phyloP scores from a whole-genome alignment of 2,888 invertebrate genomes.

The Stegana nigrithorax region DNA sequence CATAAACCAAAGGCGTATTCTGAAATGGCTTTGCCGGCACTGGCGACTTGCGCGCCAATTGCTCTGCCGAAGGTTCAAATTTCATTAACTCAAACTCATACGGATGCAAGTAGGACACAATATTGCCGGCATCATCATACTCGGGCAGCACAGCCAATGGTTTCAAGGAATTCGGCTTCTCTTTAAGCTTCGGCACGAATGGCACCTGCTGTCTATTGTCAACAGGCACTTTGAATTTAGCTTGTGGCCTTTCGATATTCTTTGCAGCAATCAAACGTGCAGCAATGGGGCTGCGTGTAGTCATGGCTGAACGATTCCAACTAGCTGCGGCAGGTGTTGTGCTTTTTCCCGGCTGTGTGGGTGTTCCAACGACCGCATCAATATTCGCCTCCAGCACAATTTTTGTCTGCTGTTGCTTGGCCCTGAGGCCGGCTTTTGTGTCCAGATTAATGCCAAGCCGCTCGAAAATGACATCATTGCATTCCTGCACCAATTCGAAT shows the following conservation, averaged over 20 bases:
- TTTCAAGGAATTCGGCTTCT: slow-evolving; percentile 89
- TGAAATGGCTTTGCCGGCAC: slow-evolving; percentile 70
- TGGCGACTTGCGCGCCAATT: slow-evolving; percentile 70
- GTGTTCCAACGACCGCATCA: slow-evolving; percentile 29
- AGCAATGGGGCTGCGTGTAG: slow-evolving; percentile 38
- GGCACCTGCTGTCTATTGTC: slow-evolving; percentile 81
- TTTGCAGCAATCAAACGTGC: slow-evolving; percentile 75
- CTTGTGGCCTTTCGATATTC: slow-evolving; percentile 84
- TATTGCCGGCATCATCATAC: slow-evolving; percentile 74
- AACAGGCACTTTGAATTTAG: slow-evolving; percentile 84
- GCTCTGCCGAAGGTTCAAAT: slow-evolving; percentile 73
- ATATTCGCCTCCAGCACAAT: slow-evolving; percentile 69
- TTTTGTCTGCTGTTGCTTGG: slow-evolving; percentile 68
- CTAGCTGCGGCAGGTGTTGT: slow-evolving; percentile 69
- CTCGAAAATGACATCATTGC: slow-evolving; percentile 86
- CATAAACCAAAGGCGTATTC: slow-evolving; percentile 76
- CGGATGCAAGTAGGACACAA: slow-evolving; percentile 84
- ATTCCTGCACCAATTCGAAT: slow-evolving; percentile 82
- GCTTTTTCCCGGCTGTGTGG: slow-evolving; percentile 16
- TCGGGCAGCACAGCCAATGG: slow-evolving; percentile 82
- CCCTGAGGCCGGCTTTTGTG: slow-evolving; percentile 72
- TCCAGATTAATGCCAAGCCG: slow-evolving; percentile 81
- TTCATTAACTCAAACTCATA: slow-evolving; percentile 86
- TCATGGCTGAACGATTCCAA: slow-evolving; percentile 70
- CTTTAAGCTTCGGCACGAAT: slow-evolving; percentile 85